A percentile compares a stretch with the other conserved stretches of the same genome.
phyloP scores from a whole-genome alignment of 2,113 vertebrate species.

The Neopipo cinnamomea region DNA sequence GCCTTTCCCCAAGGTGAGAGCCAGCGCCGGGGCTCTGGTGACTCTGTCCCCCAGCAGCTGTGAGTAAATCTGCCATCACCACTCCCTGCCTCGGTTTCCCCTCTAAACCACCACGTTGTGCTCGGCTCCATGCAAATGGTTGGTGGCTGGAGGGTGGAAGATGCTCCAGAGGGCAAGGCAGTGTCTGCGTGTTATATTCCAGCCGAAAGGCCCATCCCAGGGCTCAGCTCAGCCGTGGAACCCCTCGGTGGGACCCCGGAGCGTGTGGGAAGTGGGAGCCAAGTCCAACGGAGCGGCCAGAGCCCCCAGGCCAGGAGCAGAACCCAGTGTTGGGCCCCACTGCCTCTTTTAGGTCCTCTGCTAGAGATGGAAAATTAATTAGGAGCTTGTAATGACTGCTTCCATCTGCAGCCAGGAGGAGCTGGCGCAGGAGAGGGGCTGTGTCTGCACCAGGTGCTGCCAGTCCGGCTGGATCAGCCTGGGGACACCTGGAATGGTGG shows the following conservation, averaged over 20 bases:
- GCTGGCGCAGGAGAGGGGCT: background rate
- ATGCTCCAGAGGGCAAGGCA: background rate
- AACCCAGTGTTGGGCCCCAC: background rate
- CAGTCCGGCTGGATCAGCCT: background rate
- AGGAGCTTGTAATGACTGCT: conserved; percentile 27
- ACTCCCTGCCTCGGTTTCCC: background rate
- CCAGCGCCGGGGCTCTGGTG: rapidly evolving
- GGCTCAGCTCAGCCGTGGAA: background rate
- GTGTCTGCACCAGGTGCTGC: background rate
- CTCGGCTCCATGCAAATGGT: background rate
- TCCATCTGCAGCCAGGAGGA: background rate
- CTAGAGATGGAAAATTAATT: conserved; percentile 14
- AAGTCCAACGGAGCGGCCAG: rapidly evolving
- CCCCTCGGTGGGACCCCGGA: background rate
- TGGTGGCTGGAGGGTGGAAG: background rate
- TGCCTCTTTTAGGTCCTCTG: background rate
- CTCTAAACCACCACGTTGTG: background rate
- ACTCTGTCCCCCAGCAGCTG: conserved; percentile 5
- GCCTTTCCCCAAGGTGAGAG: background rate
- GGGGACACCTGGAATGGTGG: rapidly evolving
- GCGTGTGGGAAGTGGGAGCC: rapidly evolving
- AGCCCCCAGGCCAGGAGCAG: background rate
- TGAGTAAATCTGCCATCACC: conserved; percentile 19
- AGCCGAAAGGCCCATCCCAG: background rate
- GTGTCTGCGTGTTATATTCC: background rate